Evolutionary conservation across 2,797 vertebrate species (phyloP).

Genomic region (Crax fasciolata): DNA sequence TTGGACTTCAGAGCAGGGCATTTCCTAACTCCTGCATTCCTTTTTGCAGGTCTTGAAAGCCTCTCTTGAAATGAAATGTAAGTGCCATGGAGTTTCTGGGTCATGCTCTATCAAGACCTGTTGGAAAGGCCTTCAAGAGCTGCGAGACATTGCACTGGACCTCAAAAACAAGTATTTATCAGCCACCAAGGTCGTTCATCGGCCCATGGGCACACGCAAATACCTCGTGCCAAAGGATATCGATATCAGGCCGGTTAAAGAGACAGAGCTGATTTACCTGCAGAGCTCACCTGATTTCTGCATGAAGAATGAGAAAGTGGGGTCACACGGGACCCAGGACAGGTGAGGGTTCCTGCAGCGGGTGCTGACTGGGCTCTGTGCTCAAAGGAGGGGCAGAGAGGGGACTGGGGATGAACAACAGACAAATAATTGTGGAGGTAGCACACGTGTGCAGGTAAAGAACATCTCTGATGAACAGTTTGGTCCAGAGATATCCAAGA

Average conservation of each 20-base stretch:
- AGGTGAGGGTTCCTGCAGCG: slow-evolving; percentile 83
- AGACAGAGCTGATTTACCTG: slow-evolving; percentile 96
- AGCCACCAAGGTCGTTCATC: slow-evolving; percentile 96
- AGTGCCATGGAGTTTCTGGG: slow-evolving; percentile 98
- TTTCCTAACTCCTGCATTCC: slow-evolving; percentile 49
- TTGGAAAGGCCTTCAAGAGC: slow-evolving; percentile 96
- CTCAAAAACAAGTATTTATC: slow-evolving; percentile 97
- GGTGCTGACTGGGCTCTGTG: neutral
- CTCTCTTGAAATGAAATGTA: slow-evolving; percentile 97
- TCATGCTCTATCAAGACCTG: slow-evolving; percentile 99
- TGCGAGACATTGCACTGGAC: slow-evolving; percentile 93
- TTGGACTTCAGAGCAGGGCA: neutral
- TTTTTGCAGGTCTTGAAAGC: slow-evolving; percentile 89
- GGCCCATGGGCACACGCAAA: slow-evolving; percentile 96
- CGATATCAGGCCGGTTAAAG: slow-evolving; percentile 94
- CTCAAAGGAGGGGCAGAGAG: neutral
- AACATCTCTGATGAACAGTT: fast-evolving
- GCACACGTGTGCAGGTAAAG: neutral
- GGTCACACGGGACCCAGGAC: slow-evolving; percentile 96
- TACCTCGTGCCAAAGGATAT: slow-evolving; percentile 98
- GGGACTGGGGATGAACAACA: neutral
- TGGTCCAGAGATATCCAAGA: neutral
- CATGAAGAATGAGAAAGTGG: slow-evolving; percentile 93
- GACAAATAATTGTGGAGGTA: neutral
- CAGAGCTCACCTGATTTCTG: slow-evolving; percentile 98